Evolutionary conservation across 2,888 invertebrate genomes (phyloP).

Genomic region (Lasioglossum lativentre): DNA sequence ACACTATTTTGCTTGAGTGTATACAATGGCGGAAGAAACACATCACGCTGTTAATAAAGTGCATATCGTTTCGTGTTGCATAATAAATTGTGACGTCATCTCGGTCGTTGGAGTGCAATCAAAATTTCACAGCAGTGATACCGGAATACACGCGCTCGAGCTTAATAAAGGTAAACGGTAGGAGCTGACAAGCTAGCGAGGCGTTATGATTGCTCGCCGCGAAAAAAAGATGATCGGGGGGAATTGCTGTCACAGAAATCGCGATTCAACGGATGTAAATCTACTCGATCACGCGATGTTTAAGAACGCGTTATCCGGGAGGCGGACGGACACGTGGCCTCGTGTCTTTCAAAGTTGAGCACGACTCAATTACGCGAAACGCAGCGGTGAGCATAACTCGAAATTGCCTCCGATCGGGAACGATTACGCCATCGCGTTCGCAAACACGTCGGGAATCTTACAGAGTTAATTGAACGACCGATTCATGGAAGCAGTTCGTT

Average conservation of each 20-base stretch:
- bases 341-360: slow-evolving; percentile 45
- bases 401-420: slow-evolving; percentile 30
- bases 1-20: neutral
- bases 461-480: slow-evolving; percentile 20
- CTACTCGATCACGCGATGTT: slow-evolving; percentile 64
- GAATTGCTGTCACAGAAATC: slow-evolving; percentile 25
- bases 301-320: slow-evolving; percentile 54
- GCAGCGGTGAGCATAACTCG: slow-evolving; percentile 20
- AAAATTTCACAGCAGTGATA: neutral
- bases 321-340: slow-evolving; percentile 51
- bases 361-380: slow-evolving; percentile 62
- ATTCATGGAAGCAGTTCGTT: slow-evolving; percentile 28
- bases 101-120: neutral
- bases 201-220: neutral
- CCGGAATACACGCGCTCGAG: neutral
- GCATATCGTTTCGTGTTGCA: too few species aligned
- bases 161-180: neutral
- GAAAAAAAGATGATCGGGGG: neutral
- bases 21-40: too few species aligned
- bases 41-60: too few species aligned
- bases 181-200: neutral
- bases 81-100: neutral
- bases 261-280: slow-evolving; percentile 33
- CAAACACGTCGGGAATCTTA: slow-evolving; percentile 11
- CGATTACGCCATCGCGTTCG: slow-evolving; percentile 50